These are phyloP conservation scores for Aplocera efformata DNA, from an alignment of 2,888 invertebrate genomes.

Conservation along the genomic window DNA sequence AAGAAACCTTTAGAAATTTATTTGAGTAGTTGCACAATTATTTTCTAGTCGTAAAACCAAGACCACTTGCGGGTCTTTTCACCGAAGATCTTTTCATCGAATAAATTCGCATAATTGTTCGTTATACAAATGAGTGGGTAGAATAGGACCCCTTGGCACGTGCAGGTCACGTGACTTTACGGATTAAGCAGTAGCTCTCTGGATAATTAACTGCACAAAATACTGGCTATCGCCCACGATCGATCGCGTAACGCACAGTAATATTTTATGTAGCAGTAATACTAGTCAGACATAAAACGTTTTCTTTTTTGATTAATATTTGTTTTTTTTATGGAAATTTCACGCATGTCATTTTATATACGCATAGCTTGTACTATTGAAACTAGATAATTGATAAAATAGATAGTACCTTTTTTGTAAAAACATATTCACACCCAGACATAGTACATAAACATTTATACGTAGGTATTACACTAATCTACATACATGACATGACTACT, in stretches of 20 bases:
- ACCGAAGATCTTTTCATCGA: conserved; percentile 4
- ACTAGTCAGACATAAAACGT: background rate
- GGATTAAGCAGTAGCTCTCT: conserved; percentile 68
- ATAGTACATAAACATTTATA: too few relatives aligned
- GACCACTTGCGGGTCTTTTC: conserved; percentile 5
- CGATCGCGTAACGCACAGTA: conserved; percentile 30
- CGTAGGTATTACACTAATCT: too few relatives aligned
- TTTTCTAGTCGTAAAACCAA: background rate
- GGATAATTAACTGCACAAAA: conserved; percentile 79
- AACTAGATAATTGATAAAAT: too few relatives aligned
- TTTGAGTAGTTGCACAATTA: too few relatives aligned
- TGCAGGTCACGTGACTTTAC: conserved; percentile 73
- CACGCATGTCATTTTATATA: too few relatives aligned
- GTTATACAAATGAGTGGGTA: conserved; percentile 34
- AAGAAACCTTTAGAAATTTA: too few relatives aligned
- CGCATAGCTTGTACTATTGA: too few relatives aligned
- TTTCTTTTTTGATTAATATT: too few relatives aligned
- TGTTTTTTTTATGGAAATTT: too few relatives aligned
- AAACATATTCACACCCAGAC: too few relatives aligned
- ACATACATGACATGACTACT: too few relatives aligned
- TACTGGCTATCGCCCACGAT: conserved; percentile 54
- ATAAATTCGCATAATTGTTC: conserved; percentile 24
- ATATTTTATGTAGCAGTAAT: conserved; percentile 3
- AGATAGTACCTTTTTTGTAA: too few relatives aligned
- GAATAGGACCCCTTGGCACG: conserved; percentile 61